phyloP scores from a whole-genome alignment of 2,797 vertebrate species.

The Gymnocypris eckloni region DNA sequence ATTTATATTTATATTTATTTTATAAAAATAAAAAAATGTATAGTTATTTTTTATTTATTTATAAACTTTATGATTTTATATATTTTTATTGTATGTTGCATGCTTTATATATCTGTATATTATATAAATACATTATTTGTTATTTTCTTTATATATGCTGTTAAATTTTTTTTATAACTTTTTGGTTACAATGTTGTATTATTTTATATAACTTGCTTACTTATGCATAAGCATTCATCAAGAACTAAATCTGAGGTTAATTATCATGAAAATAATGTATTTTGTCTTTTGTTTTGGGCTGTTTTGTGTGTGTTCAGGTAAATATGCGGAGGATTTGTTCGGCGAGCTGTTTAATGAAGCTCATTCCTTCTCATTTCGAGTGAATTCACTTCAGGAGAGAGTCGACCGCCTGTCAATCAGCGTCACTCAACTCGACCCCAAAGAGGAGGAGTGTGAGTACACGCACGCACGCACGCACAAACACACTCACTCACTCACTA shows the following conservation, averaged over 20 bases:
- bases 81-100: too few relatives aligned
- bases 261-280: not conserved
- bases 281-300: conserved; percentile 8
- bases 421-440: conserved; percentile 97
- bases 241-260: not conserved
- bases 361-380: conserved; percentile 97
- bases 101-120: too few relatives aligned
- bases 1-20: too few relatives aligned
- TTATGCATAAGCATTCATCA: not conserved
- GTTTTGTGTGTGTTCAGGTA: conserved; percentile 79
- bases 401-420: conserved; percentile 97
- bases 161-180: too few relatives aligned
- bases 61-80: too few relatives aligned
- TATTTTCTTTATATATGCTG: too few relatives aligned
- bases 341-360: conserved; percentile 98
- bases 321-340: conserved; percentile 99
- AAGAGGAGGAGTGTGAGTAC: conserved; percentile 97
- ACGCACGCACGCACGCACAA: too few relatives aligned
- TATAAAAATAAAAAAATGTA: too few relatives aligned
- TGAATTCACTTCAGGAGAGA: conserved; percentile 96
- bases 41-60: too few relatives aligned
- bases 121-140: too few relatives aligned
- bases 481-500: too few relatives aligned
- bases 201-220: not conserved
- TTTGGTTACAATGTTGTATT: too few relatives aligned